Conservation (phyloP, 2,797 vertebrate species). For the Varecia variegata region DNA sequence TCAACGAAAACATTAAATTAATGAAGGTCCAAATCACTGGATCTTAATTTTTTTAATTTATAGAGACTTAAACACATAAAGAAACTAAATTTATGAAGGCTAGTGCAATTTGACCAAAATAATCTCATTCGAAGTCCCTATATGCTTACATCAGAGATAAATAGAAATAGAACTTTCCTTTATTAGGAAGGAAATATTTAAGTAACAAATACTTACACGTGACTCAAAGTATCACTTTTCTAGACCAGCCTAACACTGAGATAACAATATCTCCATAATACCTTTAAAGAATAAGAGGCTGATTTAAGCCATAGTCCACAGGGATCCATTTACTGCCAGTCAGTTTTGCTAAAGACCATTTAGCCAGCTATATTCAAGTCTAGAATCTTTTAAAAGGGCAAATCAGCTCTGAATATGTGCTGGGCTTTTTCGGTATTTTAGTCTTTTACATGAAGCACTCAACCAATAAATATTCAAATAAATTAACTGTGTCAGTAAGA, state of each 20-base stretch:
- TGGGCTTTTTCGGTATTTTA: background rate
- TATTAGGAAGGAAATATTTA: background rate
- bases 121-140: background rate
- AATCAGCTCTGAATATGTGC: background rate
- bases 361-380: background rate
- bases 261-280: background rate
- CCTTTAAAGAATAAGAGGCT: background rate
- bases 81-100: background rate
- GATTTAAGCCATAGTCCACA: background rate
- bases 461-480: conserved; percentile 54
- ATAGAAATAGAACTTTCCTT: background rate
- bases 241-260: background rate
- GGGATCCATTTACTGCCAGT: background rate
- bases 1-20: background rate
- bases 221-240: background rate
- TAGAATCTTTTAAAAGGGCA: background rate
- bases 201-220: background rate
- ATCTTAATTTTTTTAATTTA: background rate
- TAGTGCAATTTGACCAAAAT: background rate
- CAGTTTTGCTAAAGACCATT: conserved; percentile 3
- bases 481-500: conserved; percentile 28
- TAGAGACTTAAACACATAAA: conserved; percentile 18
- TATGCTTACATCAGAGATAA: background rate
- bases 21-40: conserved; percentile 15
- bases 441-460: conserved; percentile 4